Evolutionary conservation across 2,797 vertebrate genomes (phyloP).

Genomic region (Macrochelys suwanniensis): DNA sequence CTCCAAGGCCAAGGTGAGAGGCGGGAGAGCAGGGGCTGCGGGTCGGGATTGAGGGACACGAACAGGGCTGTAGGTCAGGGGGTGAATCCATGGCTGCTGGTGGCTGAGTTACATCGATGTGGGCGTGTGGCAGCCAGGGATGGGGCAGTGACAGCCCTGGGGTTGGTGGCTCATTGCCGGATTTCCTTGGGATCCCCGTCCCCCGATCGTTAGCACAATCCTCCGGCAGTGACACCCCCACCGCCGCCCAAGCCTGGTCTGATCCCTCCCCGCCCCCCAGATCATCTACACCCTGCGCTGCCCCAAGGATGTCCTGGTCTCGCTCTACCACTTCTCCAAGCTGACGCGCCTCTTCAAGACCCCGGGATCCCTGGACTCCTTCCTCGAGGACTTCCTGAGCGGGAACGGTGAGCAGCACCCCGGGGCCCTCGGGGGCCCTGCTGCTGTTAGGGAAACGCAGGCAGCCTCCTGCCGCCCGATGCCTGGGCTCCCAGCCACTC

Average conservation of each 20-base stretch:
- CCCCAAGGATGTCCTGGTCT: conserved; percentile 84
- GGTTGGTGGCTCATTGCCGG: background rate
- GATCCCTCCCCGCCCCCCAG: conserved; percentile 31
- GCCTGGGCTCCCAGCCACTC: background rate
- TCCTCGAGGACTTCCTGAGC: conserved; percentile 77
- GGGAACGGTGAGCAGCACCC: conserved; percentile 61
- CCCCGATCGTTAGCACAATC: background rate
- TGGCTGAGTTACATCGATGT: no score
- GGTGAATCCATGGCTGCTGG: background rate
- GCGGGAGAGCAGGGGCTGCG: background rate
- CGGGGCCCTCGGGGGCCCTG: no score
- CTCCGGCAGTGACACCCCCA: no score
- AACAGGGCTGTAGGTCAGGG: background rate
- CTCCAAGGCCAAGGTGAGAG: conserved; percentile 89
- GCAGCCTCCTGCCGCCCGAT: no score
- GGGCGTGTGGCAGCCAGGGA: no score
- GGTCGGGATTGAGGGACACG: background rate
- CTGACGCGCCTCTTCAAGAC: conserved; percentile 81
- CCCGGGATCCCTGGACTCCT: conserved; percentile 81
- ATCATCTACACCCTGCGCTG: conserved; percentile 83
- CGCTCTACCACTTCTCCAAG: conserved; percentile 84
- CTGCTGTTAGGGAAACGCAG: no score
- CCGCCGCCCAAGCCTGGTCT: no score
- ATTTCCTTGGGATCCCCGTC: background rate
- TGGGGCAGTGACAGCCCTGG: no score